These are phyloP conservation scores for Aphis craccivora DNA, from an alignment of 1,140 invertebrate genomes.

Conservation along the genomic window DNA sequence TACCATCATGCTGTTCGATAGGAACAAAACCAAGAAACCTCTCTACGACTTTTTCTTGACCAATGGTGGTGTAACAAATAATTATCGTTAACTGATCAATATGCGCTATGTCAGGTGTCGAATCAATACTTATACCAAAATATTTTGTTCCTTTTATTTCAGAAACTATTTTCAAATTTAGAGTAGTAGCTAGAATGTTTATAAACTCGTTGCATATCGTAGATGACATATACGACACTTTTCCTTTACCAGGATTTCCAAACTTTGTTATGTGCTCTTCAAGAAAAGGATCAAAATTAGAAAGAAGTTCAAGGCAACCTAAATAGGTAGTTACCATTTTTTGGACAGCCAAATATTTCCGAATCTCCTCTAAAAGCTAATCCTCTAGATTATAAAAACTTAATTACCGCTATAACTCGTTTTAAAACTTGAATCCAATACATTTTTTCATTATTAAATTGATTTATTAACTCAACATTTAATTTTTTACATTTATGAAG, in stretches of 20 bases:
- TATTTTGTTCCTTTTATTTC: slow-evolving; percentile 34
- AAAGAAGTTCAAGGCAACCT: slow-evolving; percentile 62
- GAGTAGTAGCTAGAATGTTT: slow-evolving; percentile 9
- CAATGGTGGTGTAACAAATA: too few relatives aligned
- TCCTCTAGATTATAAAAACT: slow-evolving; percentile 60
- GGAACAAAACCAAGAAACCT: too few relatives aligned
- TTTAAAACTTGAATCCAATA: slow-evolving; percentile 25
- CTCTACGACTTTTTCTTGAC: too few relatives aligned
- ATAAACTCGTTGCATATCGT: slow-evolving; percentile 63
- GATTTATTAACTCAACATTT: too few relatives aligned
- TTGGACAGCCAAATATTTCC: slow-evolving; percentile 58
- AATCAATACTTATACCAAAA: slow-evolving; percentile 31
- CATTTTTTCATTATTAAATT: too few relatives aligned
- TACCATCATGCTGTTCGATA: too few relatives aligned
- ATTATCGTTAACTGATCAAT: too few relatives aligned
- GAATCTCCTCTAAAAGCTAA: slow-evolving; percentile 59
- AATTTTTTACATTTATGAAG: too few relatives aligned
- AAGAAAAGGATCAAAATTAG: slow-evolving; percentile 63
- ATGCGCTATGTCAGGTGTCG: slow-evolving; percentile 28
- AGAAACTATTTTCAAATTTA: background rate
- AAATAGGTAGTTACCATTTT: slow-evolving; percentile 61
- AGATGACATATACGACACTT: slow-evolving; percentile 62
- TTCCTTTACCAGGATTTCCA: slow-evolving; percentile 63
- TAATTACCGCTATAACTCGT: slow-evolving; percentile 60
- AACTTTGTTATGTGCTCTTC: slow-evolving; percentile 62